Evolutionary conservation across 2,113 vertebrate species (phyloP).

Genomic region (Prolemur simus): DNA sequence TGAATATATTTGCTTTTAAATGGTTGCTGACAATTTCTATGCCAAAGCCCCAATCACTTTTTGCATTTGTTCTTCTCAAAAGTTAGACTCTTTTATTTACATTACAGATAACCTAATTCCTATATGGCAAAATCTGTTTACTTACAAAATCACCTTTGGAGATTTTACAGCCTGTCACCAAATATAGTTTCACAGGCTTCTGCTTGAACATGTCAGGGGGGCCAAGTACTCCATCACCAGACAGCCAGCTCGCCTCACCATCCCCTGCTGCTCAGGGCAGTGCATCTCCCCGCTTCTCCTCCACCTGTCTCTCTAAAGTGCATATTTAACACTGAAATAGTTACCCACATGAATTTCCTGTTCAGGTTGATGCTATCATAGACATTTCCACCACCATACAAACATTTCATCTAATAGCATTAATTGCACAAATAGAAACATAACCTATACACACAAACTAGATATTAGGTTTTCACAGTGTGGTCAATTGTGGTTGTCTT

Average conservation of each 20-base stretch:
- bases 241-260: background rate
- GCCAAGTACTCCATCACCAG: background rate
- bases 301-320: background rate
- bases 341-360: constrained; percentile 32
- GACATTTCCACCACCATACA: constrained; percentile 40
- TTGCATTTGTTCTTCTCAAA: constrained; percentile 43
- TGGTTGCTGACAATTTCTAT: constrained; percentile 45
- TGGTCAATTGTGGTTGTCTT: background rate
- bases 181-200: background rate
- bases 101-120: constrained; percentile 47
- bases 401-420: background rate
- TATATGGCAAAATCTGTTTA: background rate
- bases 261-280: background rate
- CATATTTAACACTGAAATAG: background rate
- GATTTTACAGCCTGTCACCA: background rate
- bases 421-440: background rate
- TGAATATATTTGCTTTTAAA: constrained; percentile 29
- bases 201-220: background rate
- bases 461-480: background rate
- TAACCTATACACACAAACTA: background rate
- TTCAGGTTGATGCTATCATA: constrained; percentile 39
- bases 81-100: constrained; percentile 69
- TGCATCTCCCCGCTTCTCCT: background rate
- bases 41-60: constrained; percentile 29
- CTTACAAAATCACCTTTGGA: constrained; percentile 53